Percentiles rank a stretch among this genome's conserved stretches.
Conservation (phyloP, 2,113 vertebrate genomes). For the Anoura caudifer region DNA sequence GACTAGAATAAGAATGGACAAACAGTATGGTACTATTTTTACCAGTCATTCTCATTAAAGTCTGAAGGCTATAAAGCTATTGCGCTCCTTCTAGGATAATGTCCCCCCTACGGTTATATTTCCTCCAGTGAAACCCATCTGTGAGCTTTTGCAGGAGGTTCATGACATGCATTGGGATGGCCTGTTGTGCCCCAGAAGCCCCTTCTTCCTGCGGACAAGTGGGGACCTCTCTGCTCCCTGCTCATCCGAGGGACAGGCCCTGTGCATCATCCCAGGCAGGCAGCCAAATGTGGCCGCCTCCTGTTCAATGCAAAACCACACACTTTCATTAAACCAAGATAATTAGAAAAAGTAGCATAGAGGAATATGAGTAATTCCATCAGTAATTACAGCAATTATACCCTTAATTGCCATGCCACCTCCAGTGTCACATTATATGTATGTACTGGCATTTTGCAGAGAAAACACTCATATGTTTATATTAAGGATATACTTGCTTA, state of each 20-base stretch:
- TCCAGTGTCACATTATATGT: constrained; percentile 44
- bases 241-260: constrained; percentile 44
- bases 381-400: constrained; percentile 72
- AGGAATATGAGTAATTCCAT: constrained; percentile 71
- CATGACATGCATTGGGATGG: constrained; percentile 63
- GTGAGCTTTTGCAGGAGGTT: constrained; percentile 40
- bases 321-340: constrained; percentile 74
- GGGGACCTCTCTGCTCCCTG: constrained; percentile 52
- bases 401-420: constrained; percentile 56
- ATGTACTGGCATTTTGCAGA: constrained; percentile 5
- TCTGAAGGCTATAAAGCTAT: constrained; percentile 43
- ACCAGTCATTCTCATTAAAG: constrained; percentile 59
- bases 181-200: constrained; percentile 53
- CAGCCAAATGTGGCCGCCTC: constrained; percentile 66
- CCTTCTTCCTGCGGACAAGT: constrained; percentile 59
- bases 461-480: constrained; percentile 44
- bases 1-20: constrained; percentile 47
- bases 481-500: constrained; percentile 36
- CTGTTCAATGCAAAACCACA: constrained; percentile 61
- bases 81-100: constrained; percentile 64
- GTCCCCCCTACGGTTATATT: constrained; percentile 51
- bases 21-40: constrained; percentile 56
- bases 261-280: constrained; percentile 59
- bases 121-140: constrained; percentile 67
- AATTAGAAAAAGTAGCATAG: constrained; percentile 70